These are phyloP conservation scores for Diacarnus erythraeanus DNA, from an alignment of 37 sponge, comb jelly and placozoan genomes.

Conservation along the genomic window DNA sequence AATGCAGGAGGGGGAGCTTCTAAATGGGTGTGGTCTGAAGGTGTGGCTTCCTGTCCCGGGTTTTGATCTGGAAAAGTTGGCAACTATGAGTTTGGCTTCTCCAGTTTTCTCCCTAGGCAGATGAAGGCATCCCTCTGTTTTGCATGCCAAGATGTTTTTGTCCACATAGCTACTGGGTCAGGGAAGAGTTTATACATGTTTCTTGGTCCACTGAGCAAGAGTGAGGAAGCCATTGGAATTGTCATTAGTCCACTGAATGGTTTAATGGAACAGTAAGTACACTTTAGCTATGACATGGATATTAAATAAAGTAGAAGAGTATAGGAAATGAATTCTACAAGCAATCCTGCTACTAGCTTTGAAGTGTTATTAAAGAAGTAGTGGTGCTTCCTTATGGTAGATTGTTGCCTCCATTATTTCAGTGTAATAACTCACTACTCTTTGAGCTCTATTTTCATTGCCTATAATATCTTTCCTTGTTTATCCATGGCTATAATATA, in stretches of 20 bases:
- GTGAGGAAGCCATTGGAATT: background rate
- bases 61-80: too few species aligned
- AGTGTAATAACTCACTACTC: too few species aligned
- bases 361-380: background rate
- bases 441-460: too few species aligned
- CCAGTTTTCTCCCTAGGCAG: background rate
- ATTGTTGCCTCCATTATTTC: background rate
- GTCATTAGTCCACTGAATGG: background rate
- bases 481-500: too few species aligned
- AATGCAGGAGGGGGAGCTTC: too few species aligned
- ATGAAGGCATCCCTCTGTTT: background rate
- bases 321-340: too few species aligned
- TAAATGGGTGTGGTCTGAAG: too few species aligned
- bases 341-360: background rate
- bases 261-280: too few species aligned
- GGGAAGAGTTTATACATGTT: background rate
- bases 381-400: background rate
- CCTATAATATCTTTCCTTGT: too few species aligned
- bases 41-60: too few species aligned
- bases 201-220: background rate
- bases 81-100: too few species aligned
- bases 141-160: constrained; percentile 19
- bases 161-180: constrained; percentile 10
- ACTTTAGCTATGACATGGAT: background rate
- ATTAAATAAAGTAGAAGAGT: background rate